Conservation (phyloP, 2,113 vertebrate genomes). For the Anas platyrhynchos region DNA sequence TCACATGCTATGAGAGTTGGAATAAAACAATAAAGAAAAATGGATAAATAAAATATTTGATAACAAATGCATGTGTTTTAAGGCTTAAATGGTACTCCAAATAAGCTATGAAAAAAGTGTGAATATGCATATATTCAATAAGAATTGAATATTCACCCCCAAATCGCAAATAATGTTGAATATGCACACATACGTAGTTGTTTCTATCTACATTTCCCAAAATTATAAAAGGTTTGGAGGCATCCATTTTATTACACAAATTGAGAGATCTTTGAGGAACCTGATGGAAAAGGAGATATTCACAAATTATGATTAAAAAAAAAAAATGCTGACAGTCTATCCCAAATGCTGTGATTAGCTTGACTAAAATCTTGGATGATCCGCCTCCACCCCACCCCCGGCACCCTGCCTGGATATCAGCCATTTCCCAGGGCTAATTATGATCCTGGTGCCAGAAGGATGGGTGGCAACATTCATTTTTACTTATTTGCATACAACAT, state of each 20-base stretch:
- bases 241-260: background rate
- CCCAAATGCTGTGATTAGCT: background rate
- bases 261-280: background rate
- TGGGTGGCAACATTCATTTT: background rate
- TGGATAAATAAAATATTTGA: background rate
- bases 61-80: background rate
- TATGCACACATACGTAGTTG: background rate
- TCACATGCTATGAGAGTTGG: background rate
- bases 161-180: background rate
- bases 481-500: conserved; percentile 38
- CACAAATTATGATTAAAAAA: background rate
- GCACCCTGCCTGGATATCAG: background rate
- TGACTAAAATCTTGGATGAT: background rate
- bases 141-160: background rate
- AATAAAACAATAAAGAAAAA: background rate
- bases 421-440: conserved; percentile 5
- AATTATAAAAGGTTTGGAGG: background rate
- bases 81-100: background rate
- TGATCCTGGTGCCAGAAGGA: conserved; percentile 25
- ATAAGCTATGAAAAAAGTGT: background rate
- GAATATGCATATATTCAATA: background rate
- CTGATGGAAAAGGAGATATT: background rate
- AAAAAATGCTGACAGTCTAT: background rate
- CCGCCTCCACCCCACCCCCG: background rate
- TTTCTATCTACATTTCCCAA: background rate